These are phyloP conservation scores for Spodoptera littoralis DNA, from an alignment of 2,888 invertebrate species.

Conservation along the genomic window DNA sequence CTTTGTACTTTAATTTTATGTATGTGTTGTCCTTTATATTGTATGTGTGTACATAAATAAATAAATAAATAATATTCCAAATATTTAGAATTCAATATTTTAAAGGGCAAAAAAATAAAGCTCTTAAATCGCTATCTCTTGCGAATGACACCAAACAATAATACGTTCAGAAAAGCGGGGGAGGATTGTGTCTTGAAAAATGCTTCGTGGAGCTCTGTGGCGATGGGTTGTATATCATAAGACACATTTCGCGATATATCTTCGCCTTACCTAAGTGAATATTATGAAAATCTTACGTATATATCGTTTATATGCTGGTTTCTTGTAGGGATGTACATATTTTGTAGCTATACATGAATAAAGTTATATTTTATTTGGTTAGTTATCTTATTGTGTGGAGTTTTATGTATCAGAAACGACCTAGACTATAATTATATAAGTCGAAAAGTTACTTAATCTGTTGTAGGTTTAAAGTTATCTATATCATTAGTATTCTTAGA, in stretches of 20 bases:
- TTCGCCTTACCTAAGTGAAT: conserved; percentile 48
- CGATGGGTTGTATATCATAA: conserved; percentile 69
- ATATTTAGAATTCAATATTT: too few relatives aligned
- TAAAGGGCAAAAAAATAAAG: neutral
- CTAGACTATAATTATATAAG: too few relatives aligned
- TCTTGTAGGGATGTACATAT: neutral
- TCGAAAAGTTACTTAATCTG: too few relatives aligned
- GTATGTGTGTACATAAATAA: too few relatives aligned
- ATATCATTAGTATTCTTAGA: too few relatives aligned
- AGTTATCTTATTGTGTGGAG: too few relatives aligned
- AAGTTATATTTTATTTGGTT: too few relatives aligned
- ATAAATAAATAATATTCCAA: too few relatives aligned
- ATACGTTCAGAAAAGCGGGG: conserved; percentile 76
- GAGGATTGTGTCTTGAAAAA: conserved; percentile 85
- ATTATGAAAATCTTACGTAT: conserved; percentile 27
- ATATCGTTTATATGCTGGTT: neutral
- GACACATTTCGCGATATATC: conserved; percentile 61
- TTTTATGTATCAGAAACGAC: too few relatives aligned
- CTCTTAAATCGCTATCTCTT: neutral
- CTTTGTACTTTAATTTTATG: too few relatives aligned
- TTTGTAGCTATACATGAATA: neutral
- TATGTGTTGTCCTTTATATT: too few relatives aligned
- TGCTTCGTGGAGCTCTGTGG: conserved; percentile 73
- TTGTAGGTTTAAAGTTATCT: too few relatives aligned
- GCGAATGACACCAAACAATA: conserved; percentile 62